Conservation (phyloP, 2,888 invertebrate species). For the Aelia acuminata region DNA sequence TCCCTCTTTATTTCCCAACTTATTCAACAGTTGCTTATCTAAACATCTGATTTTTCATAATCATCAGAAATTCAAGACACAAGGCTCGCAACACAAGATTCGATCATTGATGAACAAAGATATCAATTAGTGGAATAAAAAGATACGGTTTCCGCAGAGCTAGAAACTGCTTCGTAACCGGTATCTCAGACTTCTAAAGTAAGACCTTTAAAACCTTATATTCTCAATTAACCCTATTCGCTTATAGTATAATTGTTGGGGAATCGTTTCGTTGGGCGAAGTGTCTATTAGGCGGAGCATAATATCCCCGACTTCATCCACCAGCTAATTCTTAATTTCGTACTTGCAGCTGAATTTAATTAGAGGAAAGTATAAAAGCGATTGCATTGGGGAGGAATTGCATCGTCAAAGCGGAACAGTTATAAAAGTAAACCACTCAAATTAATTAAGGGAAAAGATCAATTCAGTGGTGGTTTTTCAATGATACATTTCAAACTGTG, state of each 20-base stretch:
- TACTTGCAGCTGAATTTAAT: slow-evolving; percentile 2
- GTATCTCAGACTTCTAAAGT: neutral
- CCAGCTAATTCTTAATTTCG: neutral
- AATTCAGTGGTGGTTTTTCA: no score
- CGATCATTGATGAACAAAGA: neutral
- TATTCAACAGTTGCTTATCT: neutral
- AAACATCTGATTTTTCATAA: neutral
- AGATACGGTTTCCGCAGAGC: neutral
- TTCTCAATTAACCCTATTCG: neutral
- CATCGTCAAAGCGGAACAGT: neutral
- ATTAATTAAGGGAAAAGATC: no score
- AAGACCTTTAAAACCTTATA: neutral
- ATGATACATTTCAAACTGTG: neutral
- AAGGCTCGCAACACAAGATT: neutral
- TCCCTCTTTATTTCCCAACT: neutral
- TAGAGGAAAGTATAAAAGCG: neutral
- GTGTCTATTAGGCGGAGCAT: neutral
- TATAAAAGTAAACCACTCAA: neutral
- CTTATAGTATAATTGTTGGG: neutral
- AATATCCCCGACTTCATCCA: neutral
- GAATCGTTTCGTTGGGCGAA: neutral
- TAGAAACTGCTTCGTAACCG: neutral
- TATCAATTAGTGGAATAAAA: neutral
- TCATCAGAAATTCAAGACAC: neutral
- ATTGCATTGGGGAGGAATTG: neutral